These are phyloP conservation scores for Temnothorax unifasciatus DNA, from an alignment of 2,888 invertebrate genomes.

Conservation along the genomic window DNA sequence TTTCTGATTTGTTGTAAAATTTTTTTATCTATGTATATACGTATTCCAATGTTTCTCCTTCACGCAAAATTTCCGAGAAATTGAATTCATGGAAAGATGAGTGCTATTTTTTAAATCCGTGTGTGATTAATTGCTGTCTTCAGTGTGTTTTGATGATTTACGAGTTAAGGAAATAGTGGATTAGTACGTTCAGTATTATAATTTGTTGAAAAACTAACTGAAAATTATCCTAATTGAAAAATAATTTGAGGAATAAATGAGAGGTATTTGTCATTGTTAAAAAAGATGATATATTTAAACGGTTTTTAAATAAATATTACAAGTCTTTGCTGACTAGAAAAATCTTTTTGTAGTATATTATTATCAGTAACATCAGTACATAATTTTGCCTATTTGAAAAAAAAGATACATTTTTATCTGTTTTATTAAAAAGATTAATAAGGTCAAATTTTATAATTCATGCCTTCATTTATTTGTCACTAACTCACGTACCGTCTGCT, in stretches of 20 bases:
- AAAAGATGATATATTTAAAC: neutral
- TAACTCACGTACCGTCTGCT: slow-evolving; percentile 33
- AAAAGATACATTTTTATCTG: neutral
- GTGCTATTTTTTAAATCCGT: neutral
- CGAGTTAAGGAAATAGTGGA: neutral
- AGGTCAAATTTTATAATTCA: neutral
- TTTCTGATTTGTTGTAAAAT: neutral
- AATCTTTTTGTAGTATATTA: neutral
- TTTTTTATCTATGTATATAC: neutral
- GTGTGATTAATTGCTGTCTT: slow-evolving; percentile 26
- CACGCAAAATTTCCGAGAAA: slow-evolving; percentile 20
- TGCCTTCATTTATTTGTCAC: neutral
- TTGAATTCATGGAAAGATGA: slow-evolving; percentile 17
- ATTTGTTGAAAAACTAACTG: neutral
- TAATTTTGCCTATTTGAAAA: neutral
- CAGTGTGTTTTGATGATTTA: neutral
- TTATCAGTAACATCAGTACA: neutral
- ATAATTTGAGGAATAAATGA: neutral
- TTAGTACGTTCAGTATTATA: neutral
- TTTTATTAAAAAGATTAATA: neutral
- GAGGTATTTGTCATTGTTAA: neutral
- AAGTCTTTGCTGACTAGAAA: neutral
- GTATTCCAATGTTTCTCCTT: neutral
- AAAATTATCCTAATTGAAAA: neutral
- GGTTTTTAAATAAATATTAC: neutral